Evolutionary conservation across 2,113 vertebrate genomes (phyloP).

Genomic region (Odocoileus hemionus): DNA sequence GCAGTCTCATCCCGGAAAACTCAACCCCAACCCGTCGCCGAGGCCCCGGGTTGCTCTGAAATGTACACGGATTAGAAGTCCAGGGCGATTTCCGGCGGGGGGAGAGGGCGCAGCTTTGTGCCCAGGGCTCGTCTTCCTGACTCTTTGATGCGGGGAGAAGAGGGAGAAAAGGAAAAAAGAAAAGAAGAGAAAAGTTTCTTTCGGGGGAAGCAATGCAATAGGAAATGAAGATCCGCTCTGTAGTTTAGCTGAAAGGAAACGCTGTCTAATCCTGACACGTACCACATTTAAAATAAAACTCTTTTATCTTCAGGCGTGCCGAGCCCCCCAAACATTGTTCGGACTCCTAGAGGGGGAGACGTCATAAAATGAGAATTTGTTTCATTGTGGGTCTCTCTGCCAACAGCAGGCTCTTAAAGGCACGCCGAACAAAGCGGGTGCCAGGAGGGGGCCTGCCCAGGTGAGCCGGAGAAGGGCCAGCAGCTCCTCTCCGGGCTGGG

Average conservation of each 20-base stretch:
- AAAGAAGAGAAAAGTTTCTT: constrained; percentile 23
- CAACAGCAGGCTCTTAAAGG: neutral
- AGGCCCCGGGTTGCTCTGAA: neutral
- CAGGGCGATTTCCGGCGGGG: neutral
- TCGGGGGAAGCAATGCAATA: neutral
- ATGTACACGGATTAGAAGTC: neutral
- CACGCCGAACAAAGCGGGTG: neutral
- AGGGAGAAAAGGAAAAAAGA: neutral
- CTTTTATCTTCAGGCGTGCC: constrained; percentile 17
- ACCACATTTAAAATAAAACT: constrained; percentile 51
- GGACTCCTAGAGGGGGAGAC: neutral
- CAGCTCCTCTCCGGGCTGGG: neutral
- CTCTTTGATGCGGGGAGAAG: neutral
- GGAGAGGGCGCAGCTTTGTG: neutral
- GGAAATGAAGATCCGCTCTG: constrained; percentile 37
- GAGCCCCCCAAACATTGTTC: constrained; percentile 29
- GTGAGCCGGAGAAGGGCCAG: neutral
- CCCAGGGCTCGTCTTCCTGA: neutral
- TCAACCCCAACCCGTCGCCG: neutral
- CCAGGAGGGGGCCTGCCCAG: constrained; percentile 6
- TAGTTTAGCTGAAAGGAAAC: neutral
- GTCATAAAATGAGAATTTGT: constrained; percentile 34
- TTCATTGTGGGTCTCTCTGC: neutral
- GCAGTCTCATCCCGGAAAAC: neutral
- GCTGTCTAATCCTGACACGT: constrained; percentile 28